Conservation (phyloP, 2,113 vertebrate genomes). For the Trichomycterus rosablanca region DNA sequence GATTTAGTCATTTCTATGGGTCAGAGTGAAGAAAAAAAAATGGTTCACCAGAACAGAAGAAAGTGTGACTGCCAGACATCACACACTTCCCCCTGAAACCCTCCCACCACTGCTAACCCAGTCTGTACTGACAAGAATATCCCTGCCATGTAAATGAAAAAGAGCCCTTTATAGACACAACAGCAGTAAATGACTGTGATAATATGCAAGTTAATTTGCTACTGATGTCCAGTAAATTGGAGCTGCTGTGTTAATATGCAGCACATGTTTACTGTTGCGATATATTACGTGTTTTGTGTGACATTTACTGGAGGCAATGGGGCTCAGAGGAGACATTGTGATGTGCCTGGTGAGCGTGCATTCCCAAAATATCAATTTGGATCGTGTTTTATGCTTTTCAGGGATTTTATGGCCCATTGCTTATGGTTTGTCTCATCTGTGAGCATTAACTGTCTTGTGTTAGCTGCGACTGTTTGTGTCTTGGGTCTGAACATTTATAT, state of each 20-base stretch:
- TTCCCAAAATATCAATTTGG: conserved; percentile 60
- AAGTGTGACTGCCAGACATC: conserved; percentile 60
- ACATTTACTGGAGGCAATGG: conserved; percentile 68
- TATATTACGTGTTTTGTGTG: conserved; percentile 61
- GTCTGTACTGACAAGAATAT: conserved; percentile 20
- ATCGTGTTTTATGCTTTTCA: conserved; percentile 65
- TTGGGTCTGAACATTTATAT: conserved; percentile 31
- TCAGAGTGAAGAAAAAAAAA: conserved; percentile 61
- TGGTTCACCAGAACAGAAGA: conserved; percentile 65
- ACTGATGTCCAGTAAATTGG: conserved; percentile 63
- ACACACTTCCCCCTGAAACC: conserved; percentile 21
- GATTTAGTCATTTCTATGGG: conserved; percentile 65
- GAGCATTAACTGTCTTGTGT: conserved; percentile 48
- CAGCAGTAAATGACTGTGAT: conserved; percentile 61
- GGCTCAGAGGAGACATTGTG: conserved; percentile 68
- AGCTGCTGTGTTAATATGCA: conserved; percentile 56
- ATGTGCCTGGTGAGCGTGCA: conserved; percentile 62
- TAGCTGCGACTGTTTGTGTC: conserved; percentile 39
- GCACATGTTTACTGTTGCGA: conserved; percentile 52
- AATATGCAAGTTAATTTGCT: conserved; percentile 54
- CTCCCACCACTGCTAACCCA: conserved; percentile 13
- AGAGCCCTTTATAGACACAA: conserved; percentile 51
- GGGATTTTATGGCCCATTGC: conserved; percentile 61
- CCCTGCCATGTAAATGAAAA: conserved; percentile 51
- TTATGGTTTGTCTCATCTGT: conserved; percentile 47